phyloP scores from a whole-genome alignment of 2,888 invertebrate genomes.

The Thelaira solivaga region DNA sequence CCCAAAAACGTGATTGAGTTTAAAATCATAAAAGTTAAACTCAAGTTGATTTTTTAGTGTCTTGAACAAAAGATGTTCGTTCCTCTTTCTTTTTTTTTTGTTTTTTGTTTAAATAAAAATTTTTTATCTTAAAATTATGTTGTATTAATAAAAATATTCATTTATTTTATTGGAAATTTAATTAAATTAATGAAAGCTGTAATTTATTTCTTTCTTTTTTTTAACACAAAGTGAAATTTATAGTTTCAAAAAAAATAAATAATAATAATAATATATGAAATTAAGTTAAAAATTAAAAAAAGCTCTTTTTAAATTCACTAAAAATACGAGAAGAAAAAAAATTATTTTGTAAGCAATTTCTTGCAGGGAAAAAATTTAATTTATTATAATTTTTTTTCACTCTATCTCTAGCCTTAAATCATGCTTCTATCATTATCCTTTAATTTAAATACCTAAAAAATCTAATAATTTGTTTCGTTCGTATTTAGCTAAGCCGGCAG shows the following conservation, averaged over 20 bases:
- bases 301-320: too few species aligned
- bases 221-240: neutral
- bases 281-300: neutral
- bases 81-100: neutral
- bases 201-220: neutral
- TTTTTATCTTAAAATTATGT: slow-evolving; percentile 13
- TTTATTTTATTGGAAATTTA: slow-evolving; percentile 27
- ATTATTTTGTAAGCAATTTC: too few species aligned
- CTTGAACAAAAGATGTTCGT: neutral
- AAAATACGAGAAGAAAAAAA: too few species aligned
- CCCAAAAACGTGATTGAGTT: slow-evolving; percentile 58
- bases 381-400: too few species aligned
- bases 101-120: neutral
- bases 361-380: too few species aligned
- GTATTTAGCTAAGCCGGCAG: too few species aligned
- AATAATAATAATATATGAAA: too few species aligned
- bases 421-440: too few species aligned
- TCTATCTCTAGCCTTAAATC: too few species aligned
- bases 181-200: slow-evolving; percentile 4
- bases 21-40: slow-evolving; percentile 49
- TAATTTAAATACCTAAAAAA: too few species aligned
- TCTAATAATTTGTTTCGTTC: too few species aligned
- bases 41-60: neutral
- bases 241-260: neutral
- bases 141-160: slow-evolving; percentile 12